These are phyloP conservation scores for Strix aluco DNA, from an alignment of 2,113 vertebrate species.

Conservation along the genomic window DNA sequence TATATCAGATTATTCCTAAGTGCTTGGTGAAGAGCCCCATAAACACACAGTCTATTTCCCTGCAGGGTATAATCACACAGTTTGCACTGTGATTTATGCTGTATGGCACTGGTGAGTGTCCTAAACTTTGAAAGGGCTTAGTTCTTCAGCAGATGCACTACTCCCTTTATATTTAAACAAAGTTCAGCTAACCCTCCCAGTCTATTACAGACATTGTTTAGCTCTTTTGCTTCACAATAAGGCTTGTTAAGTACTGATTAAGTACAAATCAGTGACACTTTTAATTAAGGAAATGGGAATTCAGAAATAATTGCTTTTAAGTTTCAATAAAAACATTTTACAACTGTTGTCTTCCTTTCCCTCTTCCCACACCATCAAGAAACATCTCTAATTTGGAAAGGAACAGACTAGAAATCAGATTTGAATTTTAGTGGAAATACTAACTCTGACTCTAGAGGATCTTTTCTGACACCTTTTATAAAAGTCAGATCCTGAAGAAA, in stretches of 20 bases:
- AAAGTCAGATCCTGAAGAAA: slow-evolving; percentile 2
- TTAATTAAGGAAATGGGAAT: slow-evolving; percentile 64
- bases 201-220: slow-evolving; percentile 52
- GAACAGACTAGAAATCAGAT: not conserved
- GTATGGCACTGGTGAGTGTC: slow-evolving; percentile 75
- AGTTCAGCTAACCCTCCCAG: slow-evolving; percentile 59
- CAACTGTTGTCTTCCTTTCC: not conserved
- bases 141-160: slow-evolving; percentile 66
- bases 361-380: not conserved
- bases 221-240: slow-evolving; percentile 50
- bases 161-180: slow-evolving; percentile 71
- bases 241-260: slow-evolving; percentile 49
- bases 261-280: slow-evolving; percentile 68
- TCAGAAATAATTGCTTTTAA: slow-evolving; percentile 22
- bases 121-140: slow-evolving; percentile 77
- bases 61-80: slow-evolving; percentile 88
- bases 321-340: slow-evolving; percentile 10
- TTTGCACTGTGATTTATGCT: slow-evolving; percentile 84
- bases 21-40: slow-evolving; percentile 86
- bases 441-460: not conserved
- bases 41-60: slow-evolving; percentile 86
- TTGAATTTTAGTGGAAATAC: not conserved
- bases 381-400: not conserved
- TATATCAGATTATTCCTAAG: slow-evolving; percentile 91
- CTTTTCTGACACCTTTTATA: not conserved